phyloP scores from a whole-genome alignment of 30 jellyfish, hydroid and myxozoan genomes.

The Catostylus mosaicus region DNA sequence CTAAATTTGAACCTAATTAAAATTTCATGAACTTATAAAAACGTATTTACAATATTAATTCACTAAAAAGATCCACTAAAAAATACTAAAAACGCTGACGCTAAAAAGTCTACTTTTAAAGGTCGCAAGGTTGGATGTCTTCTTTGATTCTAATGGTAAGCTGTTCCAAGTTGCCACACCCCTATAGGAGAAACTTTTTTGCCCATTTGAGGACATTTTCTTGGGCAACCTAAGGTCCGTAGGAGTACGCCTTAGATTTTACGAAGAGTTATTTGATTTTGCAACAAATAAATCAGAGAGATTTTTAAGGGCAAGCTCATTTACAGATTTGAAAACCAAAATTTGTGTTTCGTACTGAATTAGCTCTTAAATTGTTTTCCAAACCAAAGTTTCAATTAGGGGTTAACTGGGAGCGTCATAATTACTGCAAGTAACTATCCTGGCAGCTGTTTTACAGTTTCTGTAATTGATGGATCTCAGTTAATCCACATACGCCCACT shows the following conservation, averaged over 20 bases:
- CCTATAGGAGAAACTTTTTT: conserved; percentile 21
- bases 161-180: conserved; percentile 14
- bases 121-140: conserved; percentile 24
- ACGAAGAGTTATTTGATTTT: conserved; percentile 26
- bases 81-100: too few relatives aligned
- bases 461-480: too few relatives aligned
- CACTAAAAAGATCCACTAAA: too few relatives aligned
- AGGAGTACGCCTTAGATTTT: conserved; percentile 34
- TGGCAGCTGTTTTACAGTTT: too few relatives aligned
- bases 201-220: conserved; percentile 1
- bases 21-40: too few relatives aligned
- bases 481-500: too few relatives aligned
- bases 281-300: conserved; percentile 18
- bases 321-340: conserved; percentile 23
- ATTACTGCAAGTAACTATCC: conserved; percentile 25
- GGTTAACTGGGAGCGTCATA: conserved; percentile 24
- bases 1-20: too few relatives aligned
- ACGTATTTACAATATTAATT: too few relatives aligned
- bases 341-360: conserved; percentile 23
- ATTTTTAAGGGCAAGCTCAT: conserved; percentile 16
- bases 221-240: conserved; percentile 28
- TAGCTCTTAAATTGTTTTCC: conserved; percentile 27
- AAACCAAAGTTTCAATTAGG: not conserved
- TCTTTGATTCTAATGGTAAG: conserved; percentile 28
- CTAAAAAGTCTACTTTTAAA: conserved; percentile 19